phyloP scores from a whole-genome alignment of 2,888 invertebrate genomes.

The Ennomos fuscantarius region DNA sequence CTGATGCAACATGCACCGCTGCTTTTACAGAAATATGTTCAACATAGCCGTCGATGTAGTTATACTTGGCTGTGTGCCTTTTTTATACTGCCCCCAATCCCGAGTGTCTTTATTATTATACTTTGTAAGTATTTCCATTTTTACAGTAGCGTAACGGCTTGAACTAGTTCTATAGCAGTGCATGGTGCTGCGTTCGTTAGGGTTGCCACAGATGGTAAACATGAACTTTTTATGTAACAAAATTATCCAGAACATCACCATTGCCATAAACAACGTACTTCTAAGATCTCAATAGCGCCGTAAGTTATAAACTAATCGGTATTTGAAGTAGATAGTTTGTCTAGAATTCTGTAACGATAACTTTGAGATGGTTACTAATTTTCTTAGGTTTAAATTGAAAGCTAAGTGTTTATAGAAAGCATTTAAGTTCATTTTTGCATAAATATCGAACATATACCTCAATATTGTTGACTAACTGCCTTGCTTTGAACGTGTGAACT shows the following conservation, averaged over 20 bases:
- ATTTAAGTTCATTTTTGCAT: no score
- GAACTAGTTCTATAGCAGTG: neutral
- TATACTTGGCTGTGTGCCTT: no score
- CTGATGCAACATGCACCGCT: no score
- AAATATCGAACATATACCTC: neutral
- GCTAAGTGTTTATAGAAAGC: neutral
- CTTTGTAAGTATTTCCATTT: no score
- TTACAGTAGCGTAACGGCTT: no score
- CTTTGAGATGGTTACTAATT: neutral
- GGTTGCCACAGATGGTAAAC: conserved; percentile 1
- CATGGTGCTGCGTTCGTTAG: neutral
- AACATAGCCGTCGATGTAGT: no score
- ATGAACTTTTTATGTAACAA: conserved; percentile 5
- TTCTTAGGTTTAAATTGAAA: neutral
- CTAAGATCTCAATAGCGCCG: conserved; percentile 76
- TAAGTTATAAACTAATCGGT: conserved; percentile 64
- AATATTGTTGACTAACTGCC: neutral
- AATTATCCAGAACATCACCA: conserved; percentile 31
- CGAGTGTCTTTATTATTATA: no score
- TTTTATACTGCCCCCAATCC: no score
- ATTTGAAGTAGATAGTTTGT: conserved; percentile 7
- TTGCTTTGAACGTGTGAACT: no score
- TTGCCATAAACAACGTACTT: conserved; percentile 70
- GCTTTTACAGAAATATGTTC: no score
- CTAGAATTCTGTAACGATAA: neutral